Evolutionary conservation across 1,140 invertebrate species (phyloP), one percentile per base, ranked within the genome.

Genomic region (Drosophila littoralis): DNA sequence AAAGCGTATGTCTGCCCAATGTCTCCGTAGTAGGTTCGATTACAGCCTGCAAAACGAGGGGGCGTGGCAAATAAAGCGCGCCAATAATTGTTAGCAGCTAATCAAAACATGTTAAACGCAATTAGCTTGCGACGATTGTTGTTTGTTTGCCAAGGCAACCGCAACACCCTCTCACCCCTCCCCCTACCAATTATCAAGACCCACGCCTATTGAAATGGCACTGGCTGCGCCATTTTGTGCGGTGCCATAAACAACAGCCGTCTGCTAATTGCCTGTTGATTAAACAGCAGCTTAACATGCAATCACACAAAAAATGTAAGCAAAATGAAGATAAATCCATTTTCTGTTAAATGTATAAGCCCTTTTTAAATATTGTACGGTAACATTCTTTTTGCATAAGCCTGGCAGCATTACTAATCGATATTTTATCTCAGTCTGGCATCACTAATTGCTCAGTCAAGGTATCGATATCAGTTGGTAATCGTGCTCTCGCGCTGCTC

Each of bases 11-110:
- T 97, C 79, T 95, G 95, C 5, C 96, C 96, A 40, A 97, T 95
- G 81, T 97, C 96, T 1, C 97, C 97, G 70, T 96, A 97, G 90
- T 97, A 97, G 5, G 97, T 97, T 90, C 95, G 95, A 92, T 97
- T 97, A 93, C 97, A 97, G 57, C 96, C 97, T 97, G 94, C 17
- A 35, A 64, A 15, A 17, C n/a, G 28, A 10, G 40, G 32, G 38
- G 61, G 42, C 48, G 61, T 22, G 10, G 42, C 22, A 28, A 22
- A 42, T 7, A 38, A 36, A 17, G 42, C 7, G 32, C 12, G 40
- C 17, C 40, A 67, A 28, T 67, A 45, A 38, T 59, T 46, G 32
- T 66, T 57, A 57, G 40, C 42, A 28, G 32, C 46, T 46, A 13
- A 54, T 45, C 58, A 60, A 68, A 61, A 50, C 7, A 65, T 61